phyloP scores from a whole-genome alignment of 2,113 vertebrate genomes.

The Cyprinus carpio region DNA sequence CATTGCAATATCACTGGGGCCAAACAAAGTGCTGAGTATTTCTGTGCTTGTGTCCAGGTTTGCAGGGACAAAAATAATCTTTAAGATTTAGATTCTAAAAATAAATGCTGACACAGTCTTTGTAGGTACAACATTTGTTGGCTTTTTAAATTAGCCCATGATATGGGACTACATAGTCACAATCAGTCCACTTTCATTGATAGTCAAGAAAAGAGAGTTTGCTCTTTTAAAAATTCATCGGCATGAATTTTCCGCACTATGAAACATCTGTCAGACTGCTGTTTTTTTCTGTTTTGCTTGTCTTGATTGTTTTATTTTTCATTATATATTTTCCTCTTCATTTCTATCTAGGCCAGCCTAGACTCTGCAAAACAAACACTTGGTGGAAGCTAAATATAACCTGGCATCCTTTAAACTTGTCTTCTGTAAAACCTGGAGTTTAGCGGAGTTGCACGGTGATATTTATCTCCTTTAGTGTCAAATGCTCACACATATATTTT shows the following conservation, averaged over 20 bases:
- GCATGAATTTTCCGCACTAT: conserved; percentile 16
- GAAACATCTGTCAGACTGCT: conserved; percentile 12
- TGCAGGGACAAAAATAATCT: conserved; percentile 39
- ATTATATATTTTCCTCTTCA: conserved; percentile 31
- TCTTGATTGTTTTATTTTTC: conserved; percentile 46
- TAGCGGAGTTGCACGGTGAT: conserved; percentile 39
- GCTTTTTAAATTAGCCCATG: conserved; percentile 35
- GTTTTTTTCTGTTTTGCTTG: neutral
- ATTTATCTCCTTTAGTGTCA: conserved; percentile 38
- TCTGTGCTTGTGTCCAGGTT: conserved; percentile 20
- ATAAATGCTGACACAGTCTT: conserved; percentile 10
- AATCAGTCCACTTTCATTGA: conserved; percentile 7
- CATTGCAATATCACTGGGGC: conserved; percentile 28
- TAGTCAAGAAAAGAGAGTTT: neutral
- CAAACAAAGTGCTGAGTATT: conserved; percentile 36
- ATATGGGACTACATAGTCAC: neutral
- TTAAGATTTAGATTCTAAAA: conserved; percentile 9
- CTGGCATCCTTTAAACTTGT: conserved; percentile 50
- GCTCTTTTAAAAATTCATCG: too few species aligned
- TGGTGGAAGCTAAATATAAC: conserved; percentile 55
- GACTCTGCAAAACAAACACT: conserved; percentile 55
- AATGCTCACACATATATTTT: conserved; percentile 20
- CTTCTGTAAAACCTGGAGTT: conserved; percentile 53
- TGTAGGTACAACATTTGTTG: conserved; percentile 21
- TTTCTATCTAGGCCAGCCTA: conserved; percentile 53